Base-by-base conservation (phyloP, 2,113 vertebrate species). In the Speoplatyrhinus poulsoni region DNA sequence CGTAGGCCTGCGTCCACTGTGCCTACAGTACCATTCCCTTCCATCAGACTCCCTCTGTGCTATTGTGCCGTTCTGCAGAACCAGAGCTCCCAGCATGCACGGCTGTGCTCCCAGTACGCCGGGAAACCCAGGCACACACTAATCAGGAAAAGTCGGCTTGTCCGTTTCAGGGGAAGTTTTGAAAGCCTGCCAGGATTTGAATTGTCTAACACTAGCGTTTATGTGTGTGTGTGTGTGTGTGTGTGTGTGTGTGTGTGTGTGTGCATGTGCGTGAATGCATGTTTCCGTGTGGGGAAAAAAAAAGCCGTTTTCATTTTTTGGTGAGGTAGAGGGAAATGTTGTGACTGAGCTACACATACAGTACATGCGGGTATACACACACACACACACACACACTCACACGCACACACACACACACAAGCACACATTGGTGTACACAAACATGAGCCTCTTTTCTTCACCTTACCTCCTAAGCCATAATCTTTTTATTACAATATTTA, bases 401-500 rank as follows among this genome's bases (percentile, higher is more conserved):
- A 50, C n/a, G n/a, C n/a, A 68, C 17, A 59, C 48, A 65, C 5
- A 9, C 62, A 36, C 48, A 53, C 62, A 33, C 50, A 53, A 19
- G 53, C 63, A 72, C 69, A 69, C 49, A 50, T 54, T 56, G 32
- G 57, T 46, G 55, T 55, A 60, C 46, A 3, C 58, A 75, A 49
- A 57, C 54, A 49, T 67, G 65, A 65, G 46, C 70, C 57, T 72
- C 75, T 70, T 33, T 73, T 62, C 75, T 41, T 72, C n/a, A 19
- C 57, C 49, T 46, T 49, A 62, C 19, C 1, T 26, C 46, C 84
- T 73, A 81, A 88, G 85, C 75, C 74, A 59, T 85, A 84, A 86
- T 85, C 77, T 84, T 74, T 87, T 82, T 83, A 85, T 86, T 81
- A 75, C 78, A 82, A 83, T 87, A 88, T 88, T 85, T 80, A 85